Percentiles rank a stretch among this genome's conserved stretches.
Conservation (phyloP, 2,888 invertebrate species). For the Eilema griseolum region DNA sequence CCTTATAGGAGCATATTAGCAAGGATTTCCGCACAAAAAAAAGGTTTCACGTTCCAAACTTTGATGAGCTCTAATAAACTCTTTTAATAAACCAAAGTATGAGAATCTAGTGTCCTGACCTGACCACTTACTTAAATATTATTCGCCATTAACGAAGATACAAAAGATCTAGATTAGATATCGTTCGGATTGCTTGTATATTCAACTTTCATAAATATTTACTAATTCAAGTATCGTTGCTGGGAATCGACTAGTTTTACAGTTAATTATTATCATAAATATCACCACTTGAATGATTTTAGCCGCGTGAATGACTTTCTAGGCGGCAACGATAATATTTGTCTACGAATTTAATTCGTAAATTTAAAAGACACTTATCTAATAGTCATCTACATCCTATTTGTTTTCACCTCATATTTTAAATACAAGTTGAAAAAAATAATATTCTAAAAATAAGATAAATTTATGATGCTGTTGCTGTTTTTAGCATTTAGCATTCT, state of each 20-base stretch:
- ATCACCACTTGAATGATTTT: slow-evolving; percentile 13
- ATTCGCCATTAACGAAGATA: slow-evolving; percentile 22
- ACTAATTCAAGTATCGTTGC: slow-evolving; percentile 18
- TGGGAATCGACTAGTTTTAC: slow-evolving; percentile 12
- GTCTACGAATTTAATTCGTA: not conserved
- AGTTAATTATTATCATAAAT: slow-evolving; percentile 19
- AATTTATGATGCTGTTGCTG: too few relatives aligned
- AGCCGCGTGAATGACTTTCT: slow-evolving; percentile 6
- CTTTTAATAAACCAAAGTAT: not conserved
- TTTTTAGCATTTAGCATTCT: too few relatives aligned
- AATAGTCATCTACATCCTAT: slow-evolving; percentile 3
- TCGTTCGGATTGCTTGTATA: slow-evolving; percentile 8
- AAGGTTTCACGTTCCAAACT: not conserved
- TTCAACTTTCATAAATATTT: slow-evolving; percentile 33
- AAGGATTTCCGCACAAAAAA: too few relatives aligned
- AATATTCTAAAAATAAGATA: too few relatives aligned
- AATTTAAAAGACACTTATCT: slow-evolving; percentile 2
- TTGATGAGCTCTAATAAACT: too few relatives aligned
- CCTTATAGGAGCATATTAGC: too few relatives aligned
- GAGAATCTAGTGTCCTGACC: not conserved
- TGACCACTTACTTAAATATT: slow-evolving; percentile 20
- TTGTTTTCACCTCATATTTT: not conserved
- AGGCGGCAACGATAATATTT: slow-evolving; percentile 1
- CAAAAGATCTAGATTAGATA: slow-evolving; percentile 31
- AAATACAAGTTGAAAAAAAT: not conserved